Evolutionary conservation across 2,888 invertebrate genomes (phyloP), one percentile per base, ranked within the genome.

Genomic region (Agriotes lineatus): DNA sequence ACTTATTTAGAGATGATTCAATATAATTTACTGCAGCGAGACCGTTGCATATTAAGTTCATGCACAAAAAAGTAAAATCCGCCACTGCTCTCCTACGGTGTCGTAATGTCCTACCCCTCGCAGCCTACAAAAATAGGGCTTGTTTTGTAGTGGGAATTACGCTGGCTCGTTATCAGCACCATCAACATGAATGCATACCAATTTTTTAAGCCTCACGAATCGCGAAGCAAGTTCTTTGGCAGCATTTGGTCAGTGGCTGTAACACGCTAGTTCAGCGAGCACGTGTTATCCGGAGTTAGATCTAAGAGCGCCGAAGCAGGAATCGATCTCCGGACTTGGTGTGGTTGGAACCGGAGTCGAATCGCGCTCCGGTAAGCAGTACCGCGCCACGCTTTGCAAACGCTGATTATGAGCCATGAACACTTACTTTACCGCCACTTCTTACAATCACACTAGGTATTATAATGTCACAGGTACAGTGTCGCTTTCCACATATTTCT

Each of bases 281-380:
- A 71, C 71, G 70, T 68, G 67, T 67, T 71, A 67, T 67, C 67
- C 65, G 65, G 62, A 71, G 64, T 69, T 62, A 65, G 57, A 57
- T 63, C 64, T 67, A 68, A 75, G 72, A 57, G 77, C 78, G 78
- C 78, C 78, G 77, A 76, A 75, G 75, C 75, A 73, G 67, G 74
- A 75, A 78, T 78, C 78, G 78, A 78, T 79, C 77, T 76, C 74
- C 69, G 75, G 76, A 75, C 74, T 76, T 72, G 74, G 76, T 74
- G 75, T 74, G 76, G 76, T 77, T 72, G 69, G 70, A 74, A 70
- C 69, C 73, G 76, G 78, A 77, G 76, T 77, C 72, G 71, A 73
- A 74, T 72, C 72, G 70, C 71, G 74, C 70, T 72, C 68, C 68
- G 71, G 69, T 62, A 69, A 66, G 67, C 70, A 68, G 72, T 65